phyloP scores from a whole-genome alignment of 2,113 vertebrate species.

The Tor tambroides region DNA sequence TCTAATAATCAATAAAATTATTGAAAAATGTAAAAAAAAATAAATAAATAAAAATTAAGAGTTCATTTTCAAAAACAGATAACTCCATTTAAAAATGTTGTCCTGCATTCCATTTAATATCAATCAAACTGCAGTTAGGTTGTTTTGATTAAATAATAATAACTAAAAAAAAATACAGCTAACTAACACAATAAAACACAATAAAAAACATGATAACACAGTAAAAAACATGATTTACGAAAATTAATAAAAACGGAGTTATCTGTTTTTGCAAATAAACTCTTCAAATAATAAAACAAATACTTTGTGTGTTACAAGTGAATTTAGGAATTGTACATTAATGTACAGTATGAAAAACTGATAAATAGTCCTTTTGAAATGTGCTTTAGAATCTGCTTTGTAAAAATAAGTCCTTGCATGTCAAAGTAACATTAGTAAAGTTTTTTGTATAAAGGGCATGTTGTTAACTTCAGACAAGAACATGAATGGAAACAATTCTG shows the following conservation, averaged over 20 bases:
- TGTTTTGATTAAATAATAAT: too few relatives aligned
- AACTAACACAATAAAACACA: too few relatives aligned
- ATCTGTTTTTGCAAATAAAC: too few relatives aligned
- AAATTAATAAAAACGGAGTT: too few relatives aligned
- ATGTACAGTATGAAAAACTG: background rate
- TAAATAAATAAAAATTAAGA: background rate
- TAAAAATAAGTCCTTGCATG: background rate
- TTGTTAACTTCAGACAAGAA: background rate
- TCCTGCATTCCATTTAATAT: too few relatives aligned
- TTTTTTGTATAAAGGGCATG: background rate
- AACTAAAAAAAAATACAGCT: too few relatives aligned
- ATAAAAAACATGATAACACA: too few relatives aligned
- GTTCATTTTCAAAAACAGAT: too few relatives aligned
- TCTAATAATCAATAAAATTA: background rate
- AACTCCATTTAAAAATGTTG: too few relatives aligned
- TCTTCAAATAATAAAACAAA: too few relatives aligned
- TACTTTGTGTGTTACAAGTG: background rate
- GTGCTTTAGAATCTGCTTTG: background rate
- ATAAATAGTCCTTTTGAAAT: background rate
- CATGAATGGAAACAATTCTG: background rate
- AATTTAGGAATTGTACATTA: background rate
- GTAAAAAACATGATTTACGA: too few relatives aligned
- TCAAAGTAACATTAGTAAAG: background rate
- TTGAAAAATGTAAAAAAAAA: background rate
- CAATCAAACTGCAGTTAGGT: too few relatives aligned